Conservation (phyloP, 2,113 vertebrate genomes). For the Misgurnus mizolepis region DNA sequence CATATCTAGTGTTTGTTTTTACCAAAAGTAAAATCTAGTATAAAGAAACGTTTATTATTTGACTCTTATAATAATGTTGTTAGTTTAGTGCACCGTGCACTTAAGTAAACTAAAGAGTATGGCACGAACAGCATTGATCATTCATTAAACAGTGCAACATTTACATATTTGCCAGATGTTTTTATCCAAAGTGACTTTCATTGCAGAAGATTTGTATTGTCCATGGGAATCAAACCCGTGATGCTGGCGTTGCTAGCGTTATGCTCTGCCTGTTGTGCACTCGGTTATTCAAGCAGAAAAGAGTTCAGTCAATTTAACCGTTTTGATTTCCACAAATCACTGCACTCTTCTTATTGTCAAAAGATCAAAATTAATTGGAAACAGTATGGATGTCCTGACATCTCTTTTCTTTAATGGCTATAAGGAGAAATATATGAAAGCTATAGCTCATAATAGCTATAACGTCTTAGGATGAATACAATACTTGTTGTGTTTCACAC, state of each 20-base stretch:
- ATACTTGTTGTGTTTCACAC: not conserved
- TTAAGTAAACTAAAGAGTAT: slow-evolving; percentile 1
- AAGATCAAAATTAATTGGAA: slow-evolving; percentile 1
- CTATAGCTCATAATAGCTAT: not conserved
- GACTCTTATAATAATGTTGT: too few relatives aligned
- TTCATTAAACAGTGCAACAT: slow-evolving; percentile 56
- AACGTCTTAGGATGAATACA: not conserved
- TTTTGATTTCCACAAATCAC: not conserved
- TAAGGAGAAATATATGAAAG: not conserved
- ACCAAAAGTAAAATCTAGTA: too few relatives aligned
- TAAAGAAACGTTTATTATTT: too few relatives aligned
- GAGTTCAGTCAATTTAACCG: not conserved
- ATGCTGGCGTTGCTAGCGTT: not conserved
- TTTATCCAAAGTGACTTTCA: not conserved
- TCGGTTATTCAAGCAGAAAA: not conserved
- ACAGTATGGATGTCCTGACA: not conserved
- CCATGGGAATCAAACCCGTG: not conserved
- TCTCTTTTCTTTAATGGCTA: not conserved
- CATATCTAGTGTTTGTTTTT: slow-evolving; percentile 36
- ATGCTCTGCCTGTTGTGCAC: not conserved
- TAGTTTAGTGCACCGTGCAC: too few relatives aligned
- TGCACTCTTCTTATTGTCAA: not conserved
- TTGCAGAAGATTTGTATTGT: not conserved
- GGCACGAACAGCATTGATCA: not conserved
- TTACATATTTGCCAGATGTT: slow-evolving; percentile 52